A percentile compares a stretch with the other conserved stretches of the same genome.
Conservation (phyloP, 1,140 invertebrate genomes). For the Episyrphus balteatus region DNA sequence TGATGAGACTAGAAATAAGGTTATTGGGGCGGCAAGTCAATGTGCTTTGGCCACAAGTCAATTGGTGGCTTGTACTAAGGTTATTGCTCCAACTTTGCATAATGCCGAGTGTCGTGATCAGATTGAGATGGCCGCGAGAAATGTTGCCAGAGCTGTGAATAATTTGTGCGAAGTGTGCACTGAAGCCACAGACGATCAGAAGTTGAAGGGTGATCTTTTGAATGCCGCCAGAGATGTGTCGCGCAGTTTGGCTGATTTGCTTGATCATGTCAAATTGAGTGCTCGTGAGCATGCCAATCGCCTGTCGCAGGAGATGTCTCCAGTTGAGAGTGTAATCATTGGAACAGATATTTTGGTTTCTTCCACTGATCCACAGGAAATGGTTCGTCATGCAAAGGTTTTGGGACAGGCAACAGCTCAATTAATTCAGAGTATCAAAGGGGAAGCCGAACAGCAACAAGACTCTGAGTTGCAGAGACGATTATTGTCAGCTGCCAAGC, state of each 20-base stretch:
- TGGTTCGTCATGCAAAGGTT: slow-evolving; percentile 89
- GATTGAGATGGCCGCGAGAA: slow-evolving; percentile 80
- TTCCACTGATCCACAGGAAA: slow-evolving; percentile 78
- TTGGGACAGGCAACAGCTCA: slow-evolving; percentile 86
- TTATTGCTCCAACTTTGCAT: slow-evolving; percentile 74
- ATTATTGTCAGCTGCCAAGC: slow-evolving; percentile 81
- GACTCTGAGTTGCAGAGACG: slow-evolving; percentile 83
- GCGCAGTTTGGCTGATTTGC: slow-evolving; percentile 75
- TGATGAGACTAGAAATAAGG: slow-evolving; percentile 67
- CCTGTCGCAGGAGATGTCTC: slow-evolving; percentile 55
- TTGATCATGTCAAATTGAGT: slow-evolving; percentile 75
- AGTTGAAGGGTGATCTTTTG: slow-evolving; percentile 64
- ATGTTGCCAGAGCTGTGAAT: slow-evolving; percentile 88
- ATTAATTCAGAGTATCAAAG: slow-evolving; percentile 85
- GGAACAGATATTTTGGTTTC: slow-evolving; percentile 84
- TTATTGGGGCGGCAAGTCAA: slow-evolving; percentile 90
- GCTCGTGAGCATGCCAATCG: slow-evolving; percentile 42
- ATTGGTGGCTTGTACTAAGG: slow-evolving; percentile 93
- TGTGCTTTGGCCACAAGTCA: slow-evolving; percentile 96
- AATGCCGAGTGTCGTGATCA: slow-evolving; percentile 91
- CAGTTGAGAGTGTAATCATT: slow-evolving; percentile 80
- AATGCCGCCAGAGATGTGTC: slow-evolving; percentile 81
- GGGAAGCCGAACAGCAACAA: slow-evolving; percentile 77
- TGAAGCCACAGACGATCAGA: slow-evolving; percentile 49
- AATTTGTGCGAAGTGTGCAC: slow-evolving; percentile 79